A percentile compares a stretch with the other conserved stretches of the same genome.
These are phyloP conservation scores for Phainopepla nitens DNA, from an alignment of 2,113 vertebrate genomes.

Conservation along the genomic window DNA sequence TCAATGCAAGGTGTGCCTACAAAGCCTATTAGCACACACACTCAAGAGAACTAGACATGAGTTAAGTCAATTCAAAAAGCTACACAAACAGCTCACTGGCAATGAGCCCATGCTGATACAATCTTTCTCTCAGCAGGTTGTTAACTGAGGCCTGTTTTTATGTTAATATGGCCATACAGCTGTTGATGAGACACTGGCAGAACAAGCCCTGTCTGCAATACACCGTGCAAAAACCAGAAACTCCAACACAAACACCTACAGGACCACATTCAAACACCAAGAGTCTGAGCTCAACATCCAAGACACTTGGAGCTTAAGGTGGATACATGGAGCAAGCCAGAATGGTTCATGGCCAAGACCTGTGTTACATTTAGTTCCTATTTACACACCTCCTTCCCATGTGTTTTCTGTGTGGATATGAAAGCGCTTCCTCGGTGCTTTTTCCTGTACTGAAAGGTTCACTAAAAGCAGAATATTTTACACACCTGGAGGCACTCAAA, in stretches of 20 bases:
- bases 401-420: not conserved
- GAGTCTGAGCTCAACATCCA: not conserved
- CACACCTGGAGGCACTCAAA: not conserved
- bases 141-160: not conserved
- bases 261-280: not conserved
- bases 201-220: not conserved
- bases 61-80: not conserved
- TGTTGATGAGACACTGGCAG: not conserved
- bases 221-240: rapidly evolving
- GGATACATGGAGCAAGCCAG: not conserved
- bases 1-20: not conserved
- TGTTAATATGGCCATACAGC: not conserved
- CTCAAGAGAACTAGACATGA: not conserved
- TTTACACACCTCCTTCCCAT: not conserved
- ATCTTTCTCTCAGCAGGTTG: not conserved
- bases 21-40: not conserved
- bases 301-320: not conserved
- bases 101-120: not conserved
- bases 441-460: not conserved
- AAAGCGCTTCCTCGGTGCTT: not conserved
- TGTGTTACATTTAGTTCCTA: not conserved
- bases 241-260: not conserved
- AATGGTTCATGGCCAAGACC: not conserved
- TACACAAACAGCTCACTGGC: not conserved
- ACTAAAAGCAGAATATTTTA: not conserved